These are phyloP conservation scores for Balearica regulorum DNA, from an alignment of 2,797 vertebrate genomes.

Conservation along the genomic window DNA sequence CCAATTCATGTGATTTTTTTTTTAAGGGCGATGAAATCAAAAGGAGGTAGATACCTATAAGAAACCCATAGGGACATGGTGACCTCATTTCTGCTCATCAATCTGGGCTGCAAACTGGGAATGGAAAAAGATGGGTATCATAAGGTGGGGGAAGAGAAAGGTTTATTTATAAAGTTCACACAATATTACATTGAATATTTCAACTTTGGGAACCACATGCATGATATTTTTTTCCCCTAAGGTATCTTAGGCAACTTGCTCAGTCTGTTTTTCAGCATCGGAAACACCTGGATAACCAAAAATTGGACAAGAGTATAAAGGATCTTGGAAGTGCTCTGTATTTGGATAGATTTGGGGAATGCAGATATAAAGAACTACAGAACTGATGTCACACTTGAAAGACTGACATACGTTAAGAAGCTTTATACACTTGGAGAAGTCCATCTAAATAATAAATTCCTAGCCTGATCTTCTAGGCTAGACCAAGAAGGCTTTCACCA, in stretches of 20 bases:
- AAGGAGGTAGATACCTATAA: background rate
- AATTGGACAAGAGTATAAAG: background rate
- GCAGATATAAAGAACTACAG: background rate
- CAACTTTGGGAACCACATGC: background rate
- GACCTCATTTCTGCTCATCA: background rate
- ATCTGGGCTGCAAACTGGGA: background rate
- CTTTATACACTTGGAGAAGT: background rate
- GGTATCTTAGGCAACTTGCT: background rate
- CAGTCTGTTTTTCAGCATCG: background rate
- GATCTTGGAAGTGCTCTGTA: background rate
- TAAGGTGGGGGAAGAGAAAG: background rate
- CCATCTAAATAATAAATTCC: background rate
- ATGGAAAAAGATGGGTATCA: rapidly evolving
- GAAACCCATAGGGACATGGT: background rate
- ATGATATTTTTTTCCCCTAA: too few species aligned
- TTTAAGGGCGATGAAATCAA: background rate
- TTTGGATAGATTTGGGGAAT: background rate
- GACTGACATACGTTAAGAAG: background rate
- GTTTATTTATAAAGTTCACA: background rate
- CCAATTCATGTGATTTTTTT: background rate
- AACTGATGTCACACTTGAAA: background rate
- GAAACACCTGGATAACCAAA: background rate
- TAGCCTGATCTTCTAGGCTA: background rate
- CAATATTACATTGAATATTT: background rate
- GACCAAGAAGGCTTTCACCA: background rate